Base-by-base conservation (phyloP, 2,888 invertebrate genomes). In the Ennomos fuscantarius region DNA sequence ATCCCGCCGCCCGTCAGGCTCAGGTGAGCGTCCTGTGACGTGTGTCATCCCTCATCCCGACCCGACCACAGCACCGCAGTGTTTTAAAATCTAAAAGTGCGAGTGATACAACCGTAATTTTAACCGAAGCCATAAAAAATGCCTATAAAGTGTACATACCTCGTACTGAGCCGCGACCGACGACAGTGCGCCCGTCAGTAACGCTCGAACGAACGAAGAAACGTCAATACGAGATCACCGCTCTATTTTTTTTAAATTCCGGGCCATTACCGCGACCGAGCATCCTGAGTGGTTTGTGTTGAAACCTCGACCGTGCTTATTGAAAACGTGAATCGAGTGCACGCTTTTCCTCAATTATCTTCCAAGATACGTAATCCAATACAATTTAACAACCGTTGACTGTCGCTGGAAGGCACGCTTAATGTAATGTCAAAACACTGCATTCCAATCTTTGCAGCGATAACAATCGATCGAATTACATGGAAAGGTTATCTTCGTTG, bases 1-100 rank as follows among this genome's bases (percentile, higher is more conserved):
- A 94, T 95, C 82, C 95, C 95, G 77, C 95, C 95, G 82, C 95
- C 95, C 70, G 93, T 95, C 62, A 84, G 93, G 82, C 87, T 93
- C 82, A 93, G 93, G 93, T 93, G 84, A 89, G 89, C 66, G 54
- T 50, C 45, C 50, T 11, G 43, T 12, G 41, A 46, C 53, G 47
- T 39, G 9, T 43, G 52, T 60, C 47, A 54, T 43, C 57, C 57
- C 54, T 68, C 65, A 40, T 6, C 46, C 39, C 42, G 15, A 15
- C 57, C 49, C 43, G 13, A 48, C 42, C 46, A 31, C 58, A 48
- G 49, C 39, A 39, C 44, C 39, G 35, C 44, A 50, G 61, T 64
- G 64, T 56, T 59, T 58, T 47, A n/a, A 47, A 65, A 62, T 65
- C 55, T 35, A 55, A 61, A 68, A 72, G 72, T 66, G 62, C 67